Percentiles rank a stretch among this genome's conserved stretches.
Conservation (phyloP, 2,113 vertebrate species). For the Muntiacus reevesi region DNA sequence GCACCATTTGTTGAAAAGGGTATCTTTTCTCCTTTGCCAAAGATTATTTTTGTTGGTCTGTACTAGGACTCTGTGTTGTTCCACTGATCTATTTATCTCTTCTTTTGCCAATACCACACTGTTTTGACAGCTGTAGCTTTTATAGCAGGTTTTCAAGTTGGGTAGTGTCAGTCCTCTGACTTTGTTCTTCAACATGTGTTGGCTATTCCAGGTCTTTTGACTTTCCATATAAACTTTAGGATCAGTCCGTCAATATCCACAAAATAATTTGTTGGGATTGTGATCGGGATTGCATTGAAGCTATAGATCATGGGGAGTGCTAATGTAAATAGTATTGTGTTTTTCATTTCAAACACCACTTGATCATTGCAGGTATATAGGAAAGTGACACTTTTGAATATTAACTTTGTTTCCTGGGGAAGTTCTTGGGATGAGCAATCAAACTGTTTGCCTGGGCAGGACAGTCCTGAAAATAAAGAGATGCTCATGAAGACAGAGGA, state of each 20-base stretch:
- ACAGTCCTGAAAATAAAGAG: not conserved
- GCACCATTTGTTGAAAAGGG: not conserved
- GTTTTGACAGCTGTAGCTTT: not conserved
- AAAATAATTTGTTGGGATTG: not conserved
- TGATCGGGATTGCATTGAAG: not conserved
- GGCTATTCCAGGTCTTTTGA: not conserved
- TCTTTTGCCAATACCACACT: not conserved
- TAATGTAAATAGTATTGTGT: not conserved
- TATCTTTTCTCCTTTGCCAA: not conserved
- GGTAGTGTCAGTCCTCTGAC: not conserved
- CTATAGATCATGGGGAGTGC: not conserved
- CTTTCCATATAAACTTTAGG: not conserved
- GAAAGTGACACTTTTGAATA: not conserved
- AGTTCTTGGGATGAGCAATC: not conserved
- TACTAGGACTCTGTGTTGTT: not conserved
- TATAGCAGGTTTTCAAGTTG: not conserved
- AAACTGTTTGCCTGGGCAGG: not conserved
- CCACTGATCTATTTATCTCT: not conserved
- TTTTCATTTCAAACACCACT: not conserved
- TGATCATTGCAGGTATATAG: not conserved
- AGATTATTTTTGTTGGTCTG: not conserved
- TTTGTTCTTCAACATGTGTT: not conserved
- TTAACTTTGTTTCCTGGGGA: not conserved
- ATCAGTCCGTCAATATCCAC: not conserved
- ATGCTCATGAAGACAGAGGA: not conserved